Percentiles rank a stretch among this genome's conserved stretches.
Conservation (phyloP, 2,888 invertebrate species). For the Scaptodrosophila latifasciaeformis region DNA sequence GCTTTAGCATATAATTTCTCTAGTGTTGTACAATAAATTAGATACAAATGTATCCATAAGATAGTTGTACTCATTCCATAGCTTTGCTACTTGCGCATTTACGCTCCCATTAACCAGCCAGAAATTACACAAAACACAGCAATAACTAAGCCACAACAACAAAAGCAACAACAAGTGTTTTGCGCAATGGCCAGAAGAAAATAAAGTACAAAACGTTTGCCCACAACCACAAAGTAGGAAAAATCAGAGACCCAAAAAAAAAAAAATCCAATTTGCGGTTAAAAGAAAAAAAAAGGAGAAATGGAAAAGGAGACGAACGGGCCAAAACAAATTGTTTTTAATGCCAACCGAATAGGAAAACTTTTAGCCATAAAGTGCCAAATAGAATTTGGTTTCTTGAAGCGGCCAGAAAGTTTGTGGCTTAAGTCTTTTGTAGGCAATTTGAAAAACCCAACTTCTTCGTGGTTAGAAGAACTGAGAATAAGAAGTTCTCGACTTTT, state of each 20-base stretch:
- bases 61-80: too few species aligned
- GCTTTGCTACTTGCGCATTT: slow-evolving; percentile 65
- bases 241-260: slow-evolving; percentile 20
- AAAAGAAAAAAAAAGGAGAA: not conserved
- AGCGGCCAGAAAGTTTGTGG: slow-evolving; percentile 37
- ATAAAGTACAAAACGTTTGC: slow-evolving; percentile 4
- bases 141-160: slow-evolving; percentile 18
- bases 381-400: not conserved
- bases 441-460: too few species aligned
- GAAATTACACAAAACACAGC: slow-evolving; percentile 34
- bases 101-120: slow-evolving; percentile 61
- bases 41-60: too few species aligned
- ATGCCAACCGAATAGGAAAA: too few species aligned
- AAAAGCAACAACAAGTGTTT: slow-evolving; percentile 55
- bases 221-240: slow-evolving; percentile 31
- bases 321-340: too few species aligned
- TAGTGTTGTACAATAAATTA: too few species aligned
- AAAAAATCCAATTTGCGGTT: slow-evolving; percentile 39
- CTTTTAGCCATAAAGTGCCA: too few species aligned
- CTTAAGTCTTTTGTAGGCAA: slow-evolving; percentile 38
- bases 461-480: too few species aligned
- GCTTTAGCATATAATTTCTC: too few species aligned
- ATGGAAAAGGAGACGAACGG: too few species aligned
- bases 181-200: slow-evolving; percentile 49
- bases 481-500: too few species aligned